These are phyloP conservation scores for Physella acuta DNA, from an alignment of 1,140 invertebrate species.

Conservation along the genomic window DNA sequence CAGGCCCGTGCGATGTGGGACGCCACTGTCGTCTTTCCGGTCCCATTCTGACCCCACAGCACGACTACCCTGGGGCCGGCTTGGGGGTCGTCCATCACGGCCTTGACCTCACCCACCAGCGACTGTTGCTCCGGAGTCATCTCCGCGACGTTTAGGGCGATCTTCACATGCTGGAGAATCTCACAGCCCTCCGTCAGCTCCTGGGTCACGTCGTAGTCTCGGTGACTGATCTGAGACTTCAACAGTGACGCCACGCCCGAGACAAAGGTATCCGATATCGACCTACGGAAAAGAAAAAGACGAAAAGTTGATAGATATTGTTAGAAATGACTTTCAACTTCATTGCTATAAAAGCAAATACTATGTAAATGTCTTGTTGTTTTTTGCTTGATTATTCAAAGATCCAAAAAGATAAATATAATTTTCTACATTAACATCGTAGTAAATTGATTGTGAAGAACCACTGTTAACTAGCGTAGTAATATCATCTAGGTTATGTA, in stretches of 20 bases:
- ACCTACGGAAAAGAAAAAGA: constrained; percentile 13
- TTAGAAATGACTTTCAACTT: too few species aligned
- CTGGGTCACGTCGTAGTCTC: constrained; percentile 27
- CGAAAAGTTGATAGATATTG: background rate
- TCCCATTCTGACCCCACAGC: constrained; percentile 24
- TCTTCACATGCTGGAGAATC: constrained; percentile 27
- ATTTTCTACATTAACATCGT: too few species aligned
- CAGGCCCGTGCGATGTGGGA: constrained; percentile 21
- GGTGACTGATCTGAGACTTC: constrained; percentile 19
- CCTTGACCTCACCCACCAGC: background rate
- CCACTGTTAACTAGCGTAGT: too few species aligned
- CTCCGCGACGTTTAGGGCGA: constrained; percentile 1
- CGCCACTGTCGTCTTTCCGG: constrained; percentile 27
- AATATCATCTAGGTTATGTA: too few species aligned
- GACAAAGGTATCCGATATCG: constrained; percentile 23
- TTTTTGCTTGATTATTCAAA: too few species aligned
- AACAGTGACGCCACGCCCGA: constrained; percentile 24
- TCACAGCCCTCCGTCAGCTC: constrained; percentile 28
- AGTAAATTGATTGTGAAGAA: too few species aligned
- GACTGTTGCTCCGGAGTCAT: constrained; percentile 9
- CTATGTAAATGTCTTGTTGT: too few species aligned
- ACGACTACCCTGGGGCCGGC: constrained; percentile 1
- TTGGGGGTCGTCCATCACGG: constrained; percentile 6
- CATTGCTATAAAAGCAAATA: too few species aligned
- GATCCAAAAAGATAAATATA: too few species aligned